phyloP scores from a whole-genome alignment of 2,113 vertebrate species.

The Shinisaurus crocodilurus region DNA sequence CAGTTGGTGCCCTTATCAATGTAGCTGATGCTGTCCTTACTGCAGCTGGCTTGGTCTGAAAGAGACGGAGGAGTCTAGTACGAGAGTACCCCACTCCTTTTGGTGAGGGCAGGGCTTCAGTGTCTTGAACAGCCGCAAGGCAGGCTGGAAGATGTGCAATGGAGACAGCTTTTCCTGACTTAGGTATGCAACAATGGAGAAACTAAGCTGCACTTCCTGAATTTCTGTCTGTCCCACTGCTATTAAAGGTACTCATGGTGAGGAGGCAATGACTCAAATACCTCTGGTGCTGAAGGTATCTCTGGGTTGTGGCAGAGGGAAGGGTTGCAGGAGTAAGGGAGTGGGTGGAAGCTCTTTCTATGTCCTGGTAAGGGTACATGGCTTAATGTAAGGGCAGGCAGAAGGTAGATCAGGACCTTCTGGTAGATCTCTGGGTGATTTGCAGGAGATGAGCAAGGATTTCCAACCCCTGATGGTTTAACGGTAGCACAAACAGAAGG shows the following conservation, averaged over 20 bases:
- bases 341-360: neutral
- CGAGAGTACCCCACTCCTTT: neutral
- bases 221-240: neutral
- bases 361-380: no score
- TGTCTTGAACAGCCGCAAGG: neutral
- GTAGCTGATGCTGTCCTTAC: neutral
- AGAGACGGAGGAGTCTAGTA: neutral
- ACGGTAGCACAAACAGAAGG: neutral
- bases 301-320: neutral
- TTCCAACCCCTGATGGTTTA: neutral
- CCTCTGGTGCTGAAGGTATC: neutral
- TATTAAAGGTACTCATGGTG: neutral
- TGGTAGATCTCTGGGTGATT: neutral
- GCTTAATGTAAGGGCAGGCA: no score
- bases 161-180: neutral
- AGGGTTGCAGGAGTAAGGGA: neutral
- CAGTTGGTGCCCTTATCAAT: neutral
- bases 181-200: neutral
- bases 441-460: neutral
- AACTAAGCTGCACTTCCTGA: neutral
- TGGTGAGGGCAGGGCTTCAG: neutral
- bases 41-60: neutral
- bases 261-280: neutral
- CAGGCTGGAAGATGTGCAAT: neutral
- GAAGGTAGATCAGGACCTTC: neutral